Percentiles rank a stretch among this genome's conserved stretches.
These are phyloP conservation scores for Ardeotis arabs DNA, from an alignment of 2,113 vertebrate genomes.

Conservation along the genomic window DNA sequence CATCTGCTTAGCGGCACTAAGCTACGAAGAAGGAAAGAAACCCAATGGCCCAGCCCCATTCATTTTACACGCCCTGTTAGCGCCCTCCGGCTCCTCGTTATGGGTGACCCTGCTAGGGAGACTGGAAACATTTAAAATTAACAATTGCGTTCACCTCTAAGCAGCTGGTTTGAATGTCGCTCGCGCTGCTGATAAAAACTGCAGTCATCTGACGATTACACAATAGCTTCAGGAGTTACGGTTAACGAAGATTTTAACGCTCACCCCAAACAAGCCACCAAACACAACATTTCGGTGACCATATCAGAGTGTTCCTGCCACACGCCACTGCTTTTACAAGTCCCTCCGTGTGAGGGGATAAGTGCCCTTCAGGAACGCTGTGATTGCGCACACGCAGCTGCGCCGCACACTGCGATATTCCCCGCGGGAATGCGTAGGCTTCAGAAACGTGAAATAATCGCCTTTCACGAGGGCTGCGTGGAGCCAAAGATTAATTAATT, in stretches of 20 bases:
- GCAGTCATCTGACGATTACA: not conserved
- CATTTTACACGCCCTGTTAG: not conserved
- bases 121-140: not conserved
- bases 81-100: not conserved
- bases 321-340: not conserved
- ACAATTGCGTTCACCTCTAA: not conserved
- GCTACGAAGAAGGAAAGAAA: not conserved
- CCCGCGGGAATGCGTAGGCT: fast-evolving
- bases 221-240: not conserved
- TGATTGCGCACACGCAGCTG: fast-evolving
- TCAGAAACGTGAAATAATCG: not conserved
- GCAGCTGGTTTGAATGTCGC: not conserved
- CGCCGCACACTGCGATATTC: fast-evolving
- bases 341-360: not conserved
- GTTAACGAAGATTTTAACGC: not conserved
- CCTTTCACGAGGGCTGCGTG: not conserved
- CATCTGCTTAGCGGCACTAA: conserved; percentile 3
- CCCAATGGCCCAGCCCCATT: not conserved
- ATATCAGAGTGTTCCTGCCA: not conserved
- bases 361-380: fast-evolving
- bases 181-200: not conserved
- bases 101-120: not conserved
- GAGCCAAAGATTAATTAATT: not conserved
- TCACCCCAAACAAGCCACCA: not conserved
- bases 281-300: not conserved